Conservation (phyloP, 2,888 invertebrate species). For the Drosophila leonis region DNA sequence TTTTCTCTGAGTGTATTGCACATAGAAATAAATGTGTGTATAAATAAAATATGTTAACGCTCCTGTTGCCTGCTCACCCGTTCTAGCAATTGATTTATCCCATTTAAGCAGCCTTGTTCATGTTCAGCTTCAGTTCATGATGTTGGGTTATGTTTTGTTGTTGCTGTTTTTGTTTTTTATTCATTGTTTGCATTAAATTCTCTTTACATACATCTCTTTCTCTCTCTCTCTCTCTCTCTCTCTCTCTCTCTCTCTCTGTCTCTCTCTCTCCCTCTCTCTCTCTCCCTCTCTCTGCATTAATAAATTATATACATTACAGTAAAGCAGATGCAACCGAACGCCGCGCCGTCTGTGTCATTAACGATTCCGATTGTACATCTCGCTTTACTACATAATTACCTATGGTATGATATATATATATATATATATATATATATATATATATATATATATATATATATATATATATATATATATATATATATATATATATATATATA, state of each 20-base stretch:
- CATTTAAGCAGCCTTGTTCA: conserved; percentile 25
- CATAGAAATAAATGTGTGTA: conserved; percentile 6
- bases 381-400: conserved; percentile 5
- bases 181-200: conserved; percentile 59
- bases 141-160: conserved; percentile 14
- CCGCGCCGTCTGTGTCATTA: conserved; percentile 36
- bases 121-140: conserved; percentile 26
- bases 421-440: not conserved
- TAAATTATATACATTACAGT: conserved; percentile 67
- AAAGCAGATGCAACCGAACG: conserved; percentile 5
- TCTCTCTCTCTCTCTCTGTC: conserved; percentile 35
- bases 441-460: no score
- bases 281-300: conserved; percentile 62
- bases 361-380: conserved; percentile 64
- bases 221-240: no score
- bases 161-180: conserved; percentile 23
- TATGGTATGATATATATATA: not conserved
- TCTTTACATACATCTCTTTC: conserved; percentile 50
- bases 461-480: no score
- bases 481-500: no score
- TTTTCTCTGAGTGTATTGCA: conserved; percentile 7
- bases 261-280: conserved; percentile 22
- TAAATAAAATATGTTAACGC: conserved; percentile 41
- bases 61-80: conserved; percentile 24
- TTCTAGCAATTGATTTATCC: conserved; percentile 27